phyloP scores from a whole-genome alignment of 2,888 invertebrate species.

The Allygus modestus region DNA sequence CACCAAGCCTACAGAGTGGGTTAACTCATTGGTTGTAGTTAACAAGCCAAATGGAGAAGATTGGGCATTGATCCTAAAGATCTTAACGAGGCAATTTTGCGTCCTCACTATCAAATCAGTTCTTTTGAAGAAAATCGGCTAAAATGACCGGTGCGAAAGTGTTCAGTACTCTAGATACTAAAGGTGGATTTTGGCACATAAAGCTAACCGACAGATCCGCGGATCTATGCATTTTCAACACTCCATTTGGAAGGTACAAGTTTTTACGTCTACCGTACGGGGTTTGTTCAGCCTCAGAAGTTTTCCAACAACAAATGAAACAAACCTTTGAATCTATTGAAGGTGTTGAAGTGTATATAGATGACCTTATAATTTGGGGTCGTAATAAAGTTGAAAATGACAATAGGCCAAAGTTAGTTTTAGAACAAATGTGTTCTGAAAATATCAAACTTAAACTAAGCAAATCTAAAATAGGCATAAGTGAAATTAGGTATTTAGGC shows the following conservation, averaged over 20 bases:
- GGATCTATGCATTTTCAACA: constrained; percentile 70
- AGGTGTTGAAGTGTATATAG: constrained; percentile 66
- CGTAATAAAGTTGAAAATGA: constrained; percentile 67
- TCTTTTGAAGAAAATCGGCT: constrained; percentile 70
- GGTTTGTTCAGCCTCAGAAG: constrained; percentile 69
- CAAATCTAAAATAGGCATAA: constrained; percentile 63
- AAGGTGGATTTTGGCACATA: constrained; percentile 66
- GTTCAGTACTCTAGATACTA: constrained; percentile 65
- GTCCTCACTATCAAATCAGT: constrained; percentile 69
- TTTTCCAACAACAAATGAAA: constrained; percentile 69
- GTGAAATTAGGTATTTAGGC: constrained; percentile 69
- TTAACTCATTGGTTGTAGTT: constrained; percentile 72
- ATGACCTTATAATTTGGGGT: constrained; percentile 69
- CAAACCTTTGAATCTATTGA: constrained; percentile 69
- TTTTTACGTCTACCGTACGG: constrained; percentile 67
- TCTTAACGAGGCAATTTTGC: constrained; percentile 70
- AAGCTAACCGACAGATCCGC: constrained; percentile 67
- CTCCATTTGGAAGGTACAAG: constrained; percentile 71
- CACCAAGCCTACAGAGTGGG: constrained; percentile 71
- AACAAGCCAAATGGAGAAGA: constrained; percentile 71
- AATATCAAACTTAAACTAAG: constrained; percentile 68
- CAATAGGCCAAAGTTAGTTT: constrained; percentile 44
- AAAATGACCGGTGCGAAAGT: constrained; percentile 67
- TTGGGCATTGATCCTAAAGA: constrained; percentile 71
- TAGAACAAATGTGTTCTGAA: constrained; percentile 14